Conservation (phyloP, 1,140 invertebrate species). For the Fragariocoptes setiger region DNA sequence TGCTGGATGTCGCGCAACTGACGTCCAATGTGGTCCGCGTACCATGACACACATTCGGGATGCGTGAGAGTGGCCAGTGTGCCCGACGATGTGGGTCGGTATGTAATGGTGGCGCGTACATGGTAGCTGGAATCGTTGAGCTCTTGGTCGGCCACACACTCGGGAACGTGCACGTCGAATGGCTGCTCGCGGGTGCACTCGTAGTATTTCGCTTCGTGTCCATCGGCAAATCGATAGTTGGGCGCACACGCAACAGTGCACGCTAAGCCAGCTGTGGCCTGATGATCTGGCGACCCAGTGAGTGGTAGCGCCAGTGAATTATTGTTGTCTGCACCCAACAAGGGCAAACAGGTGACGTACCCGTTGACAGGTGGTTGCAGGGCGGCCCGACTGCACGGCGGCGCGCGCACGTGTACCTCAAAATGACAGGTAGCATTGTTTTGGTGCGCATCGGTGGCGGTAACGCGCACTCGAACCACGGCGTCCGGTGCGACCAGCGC, state of each 20-base stretch:
- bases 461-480: slow-evolving; percentile 74
- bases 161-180: slow-evolving; percentile 53
- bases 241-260: background rate
- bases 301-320: no score
- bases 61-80: slow-evolving; percentile 59
- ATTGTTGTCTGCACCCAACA: slow-evolving; percentile 23
- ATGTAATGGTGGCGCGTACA: slow-evolving; percentile 51
- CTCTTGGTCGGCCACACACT: slow-evolving; percentile 71
- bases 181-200: slow-evolving; percentile 34
- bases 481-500: slow-evolving; percentile 57
- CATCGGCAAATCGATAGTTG: slow-evolving; percentile 51
- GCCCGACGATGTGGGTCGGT: no score
- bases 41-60: slow-evolving; percentile 44
- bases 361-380: slow-evolving; percentile 54
- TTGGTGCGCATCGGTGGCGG: slow-evolving; percentile 52
- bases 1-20: slow-evolving; percentile 45
- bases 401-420: slow-evolving; percentile 55
- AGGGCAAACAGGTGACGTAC: slow-evolving; percentile 44
- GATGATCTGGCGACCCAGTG: background rate
- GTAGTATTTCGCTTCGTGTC: slow-evolving; percentile 49
- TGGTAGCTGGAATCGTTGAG: slow-evolving; percentile 76
- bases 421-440: slow-evolving; percentile 70
- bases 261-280: no score
- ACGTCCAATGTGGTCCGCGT: slow-evolving; percentile 44
- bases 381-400: slow-evolving; percentile 76